phyloP scores from a whole-genome alignment of 1,140 invertebrate species.

The Choristoneura fumiferana region DNA sequence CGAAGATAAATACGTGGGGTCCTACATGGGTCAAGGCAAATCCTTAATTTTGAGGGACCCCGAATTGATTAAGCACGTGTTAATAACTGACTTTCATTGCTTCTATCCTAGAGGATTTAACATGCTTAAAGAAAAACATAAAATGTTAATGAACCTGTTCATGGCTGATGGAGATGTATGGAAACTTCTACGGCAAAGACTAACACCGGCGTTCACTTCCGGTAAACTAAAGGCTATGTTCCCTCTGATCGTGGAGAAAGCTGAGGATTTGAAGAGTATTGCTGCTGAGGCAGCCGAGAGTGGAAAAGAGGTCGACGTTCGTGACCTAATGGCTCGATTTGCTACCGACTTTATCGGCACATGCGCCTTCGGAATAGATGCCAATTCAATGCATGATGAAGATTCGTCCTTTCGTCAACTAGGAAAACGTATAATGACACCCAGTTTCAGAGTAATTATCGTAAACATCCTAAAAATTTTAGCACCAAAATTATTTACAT shows the following conservation, averaged over 20 bases:
- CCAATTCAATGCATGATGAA: constrained; percentile 36
- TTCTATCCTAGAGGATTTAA: constrained; percentile 57
- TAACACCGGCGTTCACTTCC: constrained; percentile 77
- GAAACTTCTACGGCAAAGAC: constrained; percentile 71
- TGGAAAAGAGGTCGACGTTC: constrained; percentile 42
- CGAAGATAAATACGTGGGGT: constrained; percentile 32
- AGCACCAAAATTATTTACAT: constrained; percentile 21
- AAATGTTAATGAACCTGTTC: constrained; percentile 37
- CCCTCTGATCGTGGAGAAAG: constrained; percentile 40
- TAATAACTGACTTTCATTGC: constrained; percentile 78
- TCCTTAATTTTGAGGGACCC: constrained; percentile 74
- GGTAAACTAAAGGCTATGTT: constrained; percentile 78
- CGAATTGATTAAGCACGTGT: constrained; percentile 75
- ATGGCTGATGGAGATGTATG: constrained; percentile 59
- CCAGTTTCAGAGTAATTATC: constrained; percentile 19
- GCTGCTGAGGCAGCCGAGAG: neutral
- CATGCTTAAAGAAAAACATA: constrained; percentile 35
- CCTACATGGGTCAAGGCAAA: constrained; percentile 35
- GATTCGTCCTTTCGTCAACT: constrained; percentile 33
- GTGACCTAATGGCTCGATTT: constrained; percentile 41
- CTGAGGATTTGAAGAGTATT: constrained; percentile 36
- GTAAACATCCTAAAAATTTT: constrained; percentile 21
- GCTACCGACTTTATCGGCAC: constrained; percentile 66
- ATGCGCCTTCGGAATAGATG: constrained; percentile 40
- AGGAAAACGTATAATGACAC: constrained; percentile 36